Evolutionary conservation across 2,888 invertebrate genomes (phyloP).

Genomic region (Drosophila percnosoma): DNA sequence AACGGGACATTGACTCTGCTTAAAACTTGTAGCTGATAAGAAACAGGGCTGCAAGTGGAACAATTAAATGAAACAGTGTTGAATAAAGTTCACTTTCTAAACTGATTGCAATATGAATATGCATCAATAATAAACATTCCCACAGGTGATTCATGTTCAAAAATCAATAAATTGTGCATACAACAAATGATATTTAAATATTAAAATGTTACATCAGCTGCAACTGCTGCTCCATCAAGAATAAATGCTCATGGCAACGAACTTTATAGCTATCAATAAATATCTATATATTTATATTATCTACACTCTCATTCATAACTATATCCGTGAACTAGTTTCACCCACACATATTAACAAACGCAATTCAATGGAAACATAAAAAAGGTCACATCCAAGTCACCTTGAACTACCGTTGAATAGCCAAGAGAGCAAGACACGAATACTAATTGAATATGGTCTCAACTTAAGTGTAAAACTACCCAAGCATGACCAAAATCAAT

Average conservation of each 20-base stretch:
- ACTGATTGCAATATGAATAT: not conserved
- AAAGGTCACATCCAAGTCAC: slow-evolving; percentile 41
- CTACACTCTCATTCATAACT: not conserved
- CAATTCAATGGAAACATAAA: not conserved
- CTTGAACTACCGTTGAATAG: slow-evolving; percentile 49
- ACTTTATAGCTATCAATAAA: not conserved
- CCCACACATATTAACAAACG: not conserved
- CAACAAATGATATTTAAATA: not conserved
- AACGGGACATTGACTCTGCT: slow-evolving; percentile 63
- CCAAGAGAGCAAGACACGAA: slow-evolving; percentile 1
- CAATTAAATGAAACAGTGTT: not conserved
- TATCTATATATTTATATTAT: not conserved
- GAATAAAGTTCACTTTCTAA: not conserved
- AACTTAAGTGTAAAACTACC: slow-evolving; percentile 27
- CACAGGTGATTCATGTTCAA: not conserved
- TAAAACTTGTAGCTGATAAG: slow-evolving; percentile 19
- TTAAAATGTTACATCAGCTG: not conserved
- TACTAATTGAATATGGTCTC: not conserved
- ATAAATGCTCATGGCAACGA: not conserved
- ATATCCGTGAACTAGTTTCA: not conserved
- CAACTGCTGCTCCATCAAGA: not conserved
- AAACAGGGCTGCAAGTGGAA: not conserved
- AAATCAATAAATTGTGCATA: not conserved
- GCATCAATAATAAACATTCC: not conserved
- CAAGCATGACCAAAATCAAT: slow-evolving; percentile 66